Percentiles rank a stretch among this genome's conserved stretches.
Conservation (phyloP, 2,888 invertebrate genomes). For the Campopleginae sp. region DNA sequence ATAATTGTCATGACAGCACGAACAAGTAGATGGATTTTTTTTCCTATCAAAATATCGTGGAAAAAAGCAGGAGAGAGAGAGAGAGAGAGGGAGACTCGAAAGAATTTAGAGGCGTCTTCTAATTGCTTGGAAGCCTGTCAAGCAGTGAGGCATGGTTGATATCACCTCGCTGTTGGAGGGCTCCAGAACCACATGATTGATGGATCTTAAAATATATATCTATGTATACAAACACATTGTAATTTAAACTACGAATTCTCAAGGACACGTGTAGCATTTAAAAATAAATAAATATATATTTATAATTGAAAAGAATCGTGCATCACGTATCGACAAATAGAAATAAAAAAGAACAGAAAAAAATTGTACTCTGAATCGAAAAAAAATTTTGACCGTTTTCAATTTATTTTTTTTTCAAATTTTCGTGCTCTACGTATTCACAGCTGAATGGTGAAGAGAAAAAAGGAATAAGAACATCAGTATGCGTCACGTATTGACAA, state of each 20-base stretch:
- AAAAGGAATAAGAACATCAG: too few relatives aligned
- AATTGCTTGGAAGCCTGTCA: slow-evolving; percentile 80
- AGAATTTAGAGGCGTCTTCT: slow-evolving; percentile 76
- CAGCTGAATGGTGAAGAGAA: too few relatives aligned
- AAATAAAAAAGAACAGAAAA: too few relatives aligned
- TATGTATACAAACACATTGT: slow-evolving; percentile 12
- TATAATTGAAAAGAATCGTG: slow-evolving; percentile 3
- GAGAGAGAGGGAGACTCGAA: slow-evolving; percentile 24
- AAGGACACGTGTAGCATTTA: slow-evolving; percentile 11
- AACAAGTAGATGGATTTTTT: slow-evolving; percentile 28
- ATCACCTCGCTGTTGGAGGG: slow-evolving; percentile 61
- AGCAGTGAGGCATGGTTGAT: slow-evolving; percentile 62
- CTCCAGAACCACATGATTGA: slow-evolving; percentile 61
- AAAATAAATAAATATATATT: background rate
- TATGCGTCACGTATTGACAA: background rate
- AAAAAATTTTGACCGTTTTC: too few relatives aligned
- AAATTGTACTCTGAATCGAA: too few relatives aligned
- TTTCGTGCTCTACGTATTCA: too few relatives aligned
- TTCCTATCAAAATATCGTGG: background rate
- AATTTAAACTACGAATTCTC: background rate
- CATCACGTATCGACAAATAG: background rate
- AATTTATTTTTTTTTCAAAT: too few relatives aligned
- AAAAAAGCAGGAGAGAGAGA: background rate
- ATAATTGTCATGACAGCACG: slow-evolving; percentile 41
- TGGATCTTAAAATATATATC: slow-evolving; percentile 32